Evolutionary conservation across 2,888 invertebrate species (phyloP), one percentile per base, ranked within the genome.

Genomic region (Sinopyrophorus schimmeli): DNA sequence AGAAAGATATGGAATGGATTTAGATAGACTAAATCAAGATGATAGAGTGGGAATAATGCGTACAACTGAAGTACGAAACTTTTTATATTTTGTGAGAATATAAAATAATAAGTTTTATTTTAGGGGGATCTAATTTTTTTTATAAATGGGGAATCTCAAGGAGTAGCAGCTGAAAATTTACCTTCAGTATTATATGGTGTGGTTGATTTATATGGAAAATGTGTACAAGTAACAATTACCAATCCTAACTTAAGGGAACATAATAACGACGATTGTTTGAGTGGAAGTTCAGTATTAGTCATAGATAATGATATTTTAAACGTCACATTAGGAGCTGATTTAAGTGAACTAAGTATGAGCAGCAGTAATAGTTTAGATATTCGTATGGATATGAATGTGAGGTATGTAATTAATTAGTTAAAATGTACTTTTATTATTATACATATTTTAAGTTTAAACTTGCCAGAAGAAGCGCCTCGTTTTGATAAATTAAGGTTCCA

Each of bases 71-170:
- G 87, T 86, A 75, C 62, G 64, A 2, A 27, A 24, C 9, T n/a
- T 24, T 3, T 10, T 24, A 24, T 10, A 24, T 24, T 24, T 7
- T 10, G 7, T 24, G 5, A 21, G 21, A 2, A n/a, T n/a, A n/a
- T n/a, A n/a, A n/a, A n/a, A n/a, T n/a, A n/a, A n/a, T n/a, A n/a
- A n/a, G n/a, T n/a, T 6, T 7, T 2, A 7, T 37, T 42, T 20
- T 48, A 89, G 83, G 87, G 87, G 5, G 91, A 92, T 63, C 75
- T 96, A 48, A 80, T 92, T 65, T 93, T 94, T 72, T 93, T 85
- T 69, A 81, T 95, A 10, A 95, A 95, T 72, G 92, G 92, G 1
- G 81, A 86, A 59, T 88, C 92, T 12, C 90, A 93, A 70, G 95
- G 95, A 1, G 79, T 91, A 21, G 95, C 93, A 2, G 91, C 89